phyloP scores from a whole-genome alignment of 2,888 invertebrate species.

The Cheilosia pagana region DNA sequence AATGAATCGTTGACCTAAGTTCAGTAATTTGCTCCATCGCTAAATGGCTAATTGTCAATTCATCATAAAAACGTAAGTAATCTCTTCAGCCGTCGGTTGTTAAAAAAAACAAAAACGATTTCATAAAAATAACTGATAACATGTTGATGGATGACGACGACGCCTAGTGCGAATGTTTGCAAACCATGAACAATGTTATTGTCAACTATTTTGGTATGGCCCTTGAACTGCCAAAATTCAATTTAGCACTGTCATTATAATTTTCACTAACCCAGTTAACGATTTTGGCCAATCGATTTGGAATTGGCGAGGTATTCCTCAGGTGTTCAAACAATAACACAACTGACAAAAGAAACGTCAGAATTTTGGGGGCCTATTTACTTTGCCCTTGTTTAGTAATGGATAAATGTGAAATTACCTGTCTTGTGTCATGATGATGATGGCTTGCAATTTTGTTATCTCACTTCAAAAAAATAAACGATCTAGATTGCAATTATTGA shows the following conservation, averaged over 20 bases:
- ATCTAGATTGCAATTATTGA: not conserved
- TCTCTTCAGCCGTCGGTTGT: no score
- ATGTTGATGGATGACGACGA: not conserved
- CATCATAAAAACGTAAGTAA: no score
- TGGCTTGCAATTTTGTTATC: not conserved
- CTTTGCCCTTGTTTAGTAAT: not conserved
- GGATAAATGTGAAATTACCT: conserved; percentile 46
- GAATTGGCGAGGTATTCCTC: conserved; percentile 12
- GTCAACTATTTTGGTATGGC: conserved; percentile 16
- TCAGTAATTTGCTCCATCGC: no score
- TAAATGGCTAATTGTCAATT: no score
- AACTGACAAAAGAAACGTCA: not conserved
- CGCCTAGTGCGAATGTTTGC: not conserved
- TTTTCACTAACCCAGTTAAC: conserved; percentile 56
- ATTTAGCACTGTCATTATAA: conserved; percentile 4
- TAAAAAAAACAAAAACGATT: conserved; percentile 20
- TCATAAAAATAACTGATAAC: not conserved
- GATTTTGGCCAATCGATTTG: conserved; percentile 14
- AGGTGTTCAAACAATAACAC: conserved; percentile 54
- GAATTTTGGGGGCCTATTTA: not conserved
- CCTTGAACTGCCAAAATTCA: conserved; percentile 42
- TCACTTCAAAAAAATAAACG: no score
- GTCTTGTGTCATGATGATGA: conserved; percentile 51
- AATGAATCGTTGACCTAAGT: no score
- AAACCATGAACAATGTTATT: conserved; percentile 1